A percentile compares a stretch with the other conserved stretches of the same genome.
Evolutionary conservation across 2,888 invertebrate genomes (phyloP).

Genomic region (Entomobrya multifasciata): DNA sequence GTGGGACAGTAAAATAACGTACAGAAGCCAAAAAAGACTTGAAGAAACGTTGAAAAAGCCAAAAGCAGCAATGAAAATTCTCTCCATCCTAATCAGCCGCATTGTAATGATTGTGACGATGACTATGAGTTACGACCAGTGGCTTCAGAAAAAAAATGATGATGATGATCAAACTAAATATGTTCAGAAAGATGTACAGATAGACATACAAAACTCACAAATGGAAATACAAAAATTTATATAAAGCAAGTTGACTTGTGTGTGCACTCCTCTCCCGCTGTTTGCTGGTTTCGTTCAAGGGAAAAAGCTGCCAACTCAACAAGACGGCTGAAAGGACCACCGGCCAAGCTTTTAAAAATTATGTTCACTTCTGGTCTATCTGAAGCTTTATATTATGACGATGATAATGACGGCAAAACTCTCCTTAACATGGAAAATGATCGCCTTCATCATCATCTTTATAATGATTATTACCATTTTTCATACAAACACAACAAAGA

Average conservation of each 20-base stretch:
- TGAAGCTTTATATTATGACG: not conserved
- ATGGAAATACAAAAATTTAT: constrained; percentile 2
- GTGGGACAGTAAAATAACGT: not conserved
- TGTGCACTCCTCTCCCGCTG: constrained; percentile 54
- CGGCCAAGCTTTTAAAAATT: constrained; percentile 52
- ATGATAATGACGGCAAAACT: constrained; percentile 19
- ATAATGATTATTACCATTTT: constrained; percentile 29
- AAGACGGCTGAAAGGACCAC: constrained; percentile 71
- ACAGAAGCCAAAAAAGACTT: constrained; percentile 10
- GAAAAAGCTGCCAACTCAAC: constrained; percentile 68
- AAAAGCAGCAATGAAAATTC: constrained; percentile 37
- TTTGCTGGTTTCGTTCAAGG: constrained; percentile 47
- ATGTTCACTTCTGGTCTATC: constrained; percentile 34
- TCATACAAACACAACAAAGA: no score
- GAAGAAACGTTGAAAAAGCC: constrained; percentile 23
- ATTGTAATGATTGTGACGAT: constrained; percentile 56
- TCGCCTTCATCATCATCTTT: constrained; percentile 1
- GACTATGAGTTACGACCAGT: constrained; percentile 58
- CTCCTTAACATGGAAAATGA: constrained; percentile 13
- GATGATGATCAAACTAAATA: constrained; percentile 34
- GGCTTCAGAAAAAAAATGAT: constrained; percentile 25
- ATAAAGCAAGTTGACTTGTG: constrained; percentile 19
- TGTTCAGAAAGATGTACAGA: not conserved
- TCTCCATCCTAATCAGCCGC: constrained; percentile 59
- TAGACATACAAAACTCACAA: not conserved